A percentile compares a stretch with the other conserved stretches of the same genome.
Evolutionary conservation across 2,888 invertebrate species (phyloP).

Genomic region (Pterostichus niger): DNA sequence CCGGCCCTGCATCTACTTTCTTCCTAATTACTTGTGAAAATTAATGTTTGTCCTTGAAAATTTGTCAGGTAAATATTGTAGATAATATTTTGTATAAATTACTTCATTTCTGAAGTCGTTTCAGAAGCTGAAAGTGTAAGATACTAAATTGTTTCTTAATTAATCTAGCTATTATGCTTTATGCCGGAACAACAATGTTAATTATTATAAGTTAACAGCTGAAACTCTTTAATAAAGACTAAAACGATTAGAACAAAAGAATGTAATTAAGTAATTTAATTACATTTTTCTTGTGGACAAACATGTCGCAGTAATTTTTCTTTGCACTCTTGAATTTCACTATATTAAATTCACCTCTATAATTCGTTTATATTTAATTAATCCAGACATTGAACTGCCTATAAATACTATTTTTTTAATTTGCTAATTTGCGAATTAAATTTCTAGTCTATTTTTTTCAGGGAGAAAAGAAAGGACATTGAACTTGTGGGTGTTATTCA

Average conservation of each 20-base stretch:
- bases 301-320: not conserved
- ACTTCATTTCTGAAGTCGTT: not conserved
- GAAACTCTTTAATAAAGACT: slow-evolving; percentile 1
- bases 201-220: not conserved
- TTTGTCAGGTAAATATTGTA: no score
- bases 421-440: no score
- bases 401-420: no score
- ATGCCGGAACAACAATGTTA: not conserved
- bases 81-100: no score
- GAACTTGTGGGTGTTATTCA: no score
- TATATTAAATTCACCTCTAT: not conserved
- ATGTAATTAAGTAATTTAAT: not conserved
- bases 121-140: not conserved
- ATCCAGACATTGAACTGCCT: no score
- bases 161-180: not conserved
- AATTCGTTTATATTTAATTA: not conserved
- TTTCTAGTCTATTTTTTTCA: no score
- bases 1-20: no score
- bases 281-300: not conserved
- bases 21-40: no score
- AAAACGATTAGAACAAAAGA: not conserved
- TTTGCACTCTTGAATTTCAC: not conserved
- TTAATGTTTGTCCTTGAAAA: no score
- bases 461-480: no score
- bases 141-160: no score